Percentiles rank a stretch among this genome's conserved stretches.
Conservation (phyloP, 1,140 invertebrate species). For the Lanistes nyassanus region DNA sequence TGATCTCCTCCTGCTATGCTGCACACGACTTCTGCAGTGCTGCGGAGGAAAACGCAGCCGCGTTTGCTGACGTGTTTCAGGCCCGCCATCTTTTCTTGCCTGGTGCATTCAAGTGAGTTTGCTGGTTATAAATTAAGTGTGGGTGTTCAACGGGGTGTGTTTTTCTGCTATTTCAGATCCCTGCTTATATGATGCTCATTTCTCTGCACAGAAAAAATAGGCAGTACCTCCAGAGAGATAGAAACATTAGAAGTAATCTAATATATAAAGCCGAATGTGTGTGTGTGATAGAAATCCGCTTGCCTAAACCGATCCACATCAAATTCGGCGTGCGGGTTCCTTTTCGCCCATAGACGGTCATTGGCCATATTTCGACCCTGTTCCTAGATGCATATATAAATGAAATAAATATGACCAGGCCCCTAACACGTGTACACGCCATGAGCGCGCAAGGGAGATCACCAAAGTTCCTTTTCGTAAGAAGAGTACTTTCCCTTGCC, state of each 20-base stretch:
- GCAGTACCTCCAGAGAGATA: too few relatives aligned
- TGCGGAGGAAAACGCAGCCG: conserved; percentile 9
- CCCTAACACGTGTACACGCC: too few relatives aligned
- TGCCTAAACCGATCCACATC: too few relatives aligned
- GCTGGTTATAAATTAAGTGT: neutral
- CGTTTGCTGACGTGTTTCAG: conserved; percentile 17
- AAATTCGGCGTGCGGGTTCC: too few relatives aligned
- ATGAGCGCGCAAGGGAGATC: too few relatives aligned
- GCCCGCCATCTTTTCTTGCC: conserved; percentile 14
- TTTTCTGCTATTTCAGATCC: neutral
- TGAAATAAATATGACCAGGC: too few relatives aligned
- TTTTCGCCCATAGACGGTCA: neutral
- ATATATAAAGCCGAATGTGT: neutral
- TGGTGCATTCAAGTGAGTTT: conserved; percentile 23
- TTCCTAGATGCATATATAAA: too few relatives aligned
- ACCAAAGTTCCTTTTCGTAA: too few relatives aligned
- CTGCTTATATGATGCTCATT: conserved; percentile 9
- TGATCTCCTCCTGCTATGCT: conserved; percentile 19
- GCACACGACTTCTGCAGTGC: conserved; percentile 25
- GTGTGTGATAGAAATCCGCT: too few relatives aligned
- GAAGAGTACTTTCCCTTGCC: too few relatives aligned
- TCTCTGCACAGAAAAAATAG: neutral
- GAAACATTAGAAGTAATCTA: too few relatives aligned
- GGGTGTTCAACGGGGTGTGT: neutral
- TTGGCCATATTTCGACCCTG: neutral